Percentiles rank a stretch among this genome's conserved stretches.
Evolutionary conservation across 37 sponge, comb jelly and placozoan species (phyloP).

Genomic region (Diacarnus erythraeanus): DNA sequence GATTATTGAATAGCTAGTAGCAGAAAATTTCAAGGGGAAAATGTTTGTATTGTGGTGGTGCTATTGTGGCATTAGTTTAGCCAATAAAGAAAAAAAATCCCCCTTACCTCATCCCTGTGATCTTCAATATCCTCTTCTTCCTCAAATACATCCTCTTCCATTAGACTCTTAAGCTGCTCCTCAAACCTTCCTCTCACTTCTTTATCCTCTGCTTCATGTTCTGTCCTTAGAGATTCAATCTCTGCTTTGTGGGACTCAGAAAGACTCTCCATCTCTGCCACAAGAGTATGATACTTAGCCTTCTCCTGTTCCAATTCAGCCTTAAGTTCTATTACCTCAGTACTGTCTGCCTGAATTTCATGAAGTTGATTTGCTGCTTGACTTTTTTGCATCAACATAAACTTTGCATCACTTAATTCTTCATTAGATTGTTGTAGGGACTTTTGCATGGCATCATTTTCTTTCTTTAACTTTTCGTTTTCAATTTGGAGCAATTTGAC

Average conservation of each 20-base stretch:
- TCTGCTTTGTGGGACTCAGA: conserved; percentile 4
- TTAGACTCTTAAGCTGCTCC: conserved; percentile 60
- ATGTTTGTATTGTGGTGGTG: no score
- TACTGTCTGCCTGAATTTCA: not conserved
- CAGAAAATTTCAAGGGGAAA: no score
- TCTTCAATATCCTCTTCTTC: conserved; percentile 5
- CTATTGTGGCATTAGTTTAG: no score
- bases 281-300: not conserved
- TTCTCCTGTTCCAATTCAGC: conserved; percentile 10
- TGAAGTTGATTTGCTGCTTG: not conserved
- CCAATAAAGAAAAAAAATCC: no score
- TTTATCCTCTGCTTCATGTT: conserved; percentile 44
- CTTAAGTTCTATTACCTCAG: conserved; percentile 7
- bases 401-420: not conserved
- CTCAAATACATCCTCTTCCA: conserved; percentile 37
- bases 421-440: not conserved
- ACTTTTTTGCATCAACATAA: not conserved
- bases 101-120: not conserved
- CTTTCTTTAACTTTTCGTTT: conserved; percentile 39
- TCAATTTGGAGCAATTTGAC: conserved; percentile 22
- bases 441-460: conserved; percentile 14
- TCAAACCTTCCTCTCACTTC: conserved; percentile 52
- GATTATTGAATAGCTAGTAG: no score
- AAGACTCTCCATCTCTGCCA: conserved; percentile 12
- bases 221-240: conserved; percentile 19